Base-by-base conservation (phyloP, 2,888 invertebrate species). In the Nomada ferruginata region DNA sequence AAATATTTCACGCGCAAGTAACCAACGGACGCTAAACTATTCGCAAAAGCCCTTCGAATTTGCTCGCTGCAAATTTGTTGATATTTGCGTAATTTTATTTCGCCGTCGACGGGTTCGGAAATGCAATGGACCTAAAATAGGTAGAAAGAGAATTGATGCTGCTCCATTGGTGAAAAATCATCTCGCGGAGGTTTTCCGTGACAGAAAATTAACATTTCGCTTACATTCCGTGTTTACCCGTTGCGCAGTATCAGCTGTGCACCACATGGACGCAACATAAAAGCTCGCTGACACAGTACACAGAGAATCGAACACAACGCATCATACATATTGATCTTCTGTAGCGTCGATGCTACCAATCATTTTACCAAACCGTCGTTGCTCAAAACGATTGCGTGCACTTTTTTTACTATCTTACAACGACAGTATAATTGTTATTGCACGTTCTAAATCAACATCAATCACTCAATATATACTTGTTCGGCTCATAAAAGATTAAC, bases 261-360 rank as follows among this genome's bases (percentile, higher is more conserved):
- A 29, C 36, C 63, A 59, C 15, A 53, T 57, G 69, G 69, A 44
- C n/a, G 57, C 68, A 13, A 59, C 44, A 57, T 68, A 64, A 79
- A 63, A 76, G 55, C 76, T 36, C 50, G 50, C 44, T 29, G 63
- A 69, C 76, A 69, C 20, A 26, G 18, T 50, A 63, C 57, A 20
- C 57, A 52, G 69, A 69, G 57, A 64, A 53, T 76, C 77, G 59
- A 64, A 69, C 13, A 29, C 18, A 23, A 50, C 50, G 57, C 42
- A 52, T n/a, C 76, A 29, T 44, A 55, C 76, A 76, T 76, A 76
- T 79, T 76, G 79, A 79, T 76, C 57, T 59, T 50, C 26, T 52
- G 23, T 68, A 57, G 20, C 44, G 50, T 44, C 44, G 55, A 11
- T 15, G 42, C 42, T 63, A 57, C 23, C 63, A 63, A 76, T 76